A percentile compares a stretch with the other conserved stretches of the same genome.
These are phyloP conservation scores for Pseudochromis fuscus DNA, from an alignment of 2,797 vertebrate genomes.

Conservation along the genomic window DNA sequence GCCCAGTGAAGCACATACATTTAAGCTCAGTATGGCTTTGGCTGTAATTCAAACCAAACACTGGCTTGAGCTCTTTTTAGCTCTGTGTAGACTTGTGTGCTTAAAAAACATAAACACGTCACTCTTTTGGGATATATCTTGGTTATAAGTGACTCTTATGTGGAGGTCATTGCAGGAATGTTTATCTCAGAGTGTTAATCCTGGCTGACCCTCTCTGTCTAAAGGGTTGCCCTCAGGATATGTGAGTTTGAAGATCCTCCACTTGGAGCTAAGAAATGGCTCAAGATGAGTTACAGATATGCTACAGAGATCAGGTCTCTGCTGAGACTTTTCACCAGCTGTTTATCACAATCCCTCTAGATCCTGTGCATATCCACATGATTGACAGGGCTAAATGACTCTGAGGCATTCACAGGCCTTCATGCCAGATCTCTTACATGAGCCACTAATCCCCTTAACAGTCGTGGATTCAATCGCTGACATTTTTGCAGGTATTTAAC, in stretches of 20 bases:
- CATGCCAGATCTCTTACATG: slow-evolving; percentile 43
- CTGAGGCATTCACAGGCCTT: slow-evolving; percentile 26
- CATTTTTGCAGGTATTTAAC: slow-evolving; percentile 39
- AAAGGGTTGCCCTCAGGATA: slow-evolving; percentile 38
- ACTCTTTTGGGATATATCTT: slow-evolving; percentile 22
- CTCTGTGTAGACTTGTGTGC: slow-evolving; percentile 7
- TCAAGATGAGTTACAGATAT: slow-evolving; percentile 18
- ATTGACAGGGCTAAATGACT: slow-evolving; percentile 49
- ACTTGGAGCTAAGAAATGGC: slow-evolving; percentile 37
- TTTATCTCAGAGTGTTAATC: slow-evolving; percentile 49
- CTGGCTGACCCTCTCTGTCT: slow-evolving; percentile 50
- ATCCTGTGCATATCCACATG: slow-evolving; percentile 29
- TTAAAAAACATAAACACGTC: slow-evolving; percentile 36
- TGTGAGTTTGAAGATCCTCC: slow-evolving; percentile 38
- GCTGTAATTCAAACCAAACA: slow-evolving; percentile 63
- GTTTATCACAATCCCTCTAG: slow-evolving; percentile 38
- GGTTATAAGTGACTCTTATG: slow-evolving; percentile 40
- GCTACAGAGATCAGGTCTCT: slow-evolving; percentile 18
- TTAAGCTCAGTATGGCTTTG: slow-evolving; percentile 54
- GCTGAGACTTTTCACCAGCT: slow-evolving; percentile 43
- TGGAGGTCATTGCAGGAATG: slow-evolving; percentile 63
- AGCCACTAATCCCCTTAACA: slow-evolving; percentile 26
- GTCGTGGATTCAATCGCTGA: slow-evolving; percentile 26
- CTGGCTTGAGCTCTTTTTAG: slow-evolving; percentile 20
- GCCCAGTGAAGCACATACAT: slow-evolving; percentile 32